Evolutionary conservation across 2,888 invertebrate species (phyloP).

Genomic region (Teleogryllus oceanicus): DNA sequence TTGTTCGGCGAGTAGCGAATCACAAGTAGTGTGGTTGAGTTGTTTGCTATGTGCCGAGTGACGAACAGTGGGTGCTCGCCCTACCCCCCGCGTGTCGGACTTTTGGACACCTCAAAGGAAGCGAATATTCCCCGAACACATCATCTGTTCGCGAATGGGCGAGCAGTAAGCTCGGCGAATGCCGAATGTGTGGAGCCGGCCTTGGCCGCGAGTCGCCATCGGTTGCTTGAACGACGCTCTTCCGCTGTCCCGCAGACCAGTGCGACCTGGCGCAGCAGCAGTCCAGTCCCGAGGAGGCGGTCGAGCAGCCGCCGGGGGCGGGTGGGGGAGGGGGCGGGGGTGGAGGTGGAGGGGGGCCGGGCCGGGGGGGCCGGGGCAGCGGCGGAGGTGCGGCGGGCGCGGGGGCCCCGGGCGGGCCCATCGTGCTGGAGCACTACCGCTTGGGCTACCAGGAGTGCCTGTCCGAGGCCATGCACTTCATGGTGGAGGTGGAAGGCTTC

Average conservation of each 20-base stretch:
- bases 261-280: slow-evolving; percentile 38
- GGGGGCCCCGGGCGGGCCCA: slow-evolving; percentile 34
- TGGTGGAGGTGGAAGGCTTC: slow-evolving; percentile 80
- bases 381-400: slow-evolving; percentile 19
- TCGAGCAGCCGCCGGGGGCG: not conserved
- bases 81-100: no score
- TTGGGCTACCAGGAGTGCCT: slow-evolving; percentile 89
- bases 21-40: no score
- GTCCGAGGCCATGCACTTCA: slow-evolving; percentile 83
- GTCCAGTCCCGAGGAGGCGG: slow-evolving; percentile 22
- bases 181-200: no score
- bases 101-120: no score
- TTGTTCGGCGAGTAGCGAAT: no score
- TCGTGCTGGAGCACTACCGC: slow-evolving; percentile 57
- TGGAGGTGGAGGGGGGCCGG: slow-evolving; percentile 24
- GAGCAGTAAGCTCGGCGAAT: no score
- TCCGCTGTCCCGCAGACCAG: not conserved
- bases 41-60: no score
- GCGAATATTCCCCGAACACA: no score
- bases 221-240: no score
- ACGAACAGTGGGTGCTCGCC: no score
- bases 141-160: no score
- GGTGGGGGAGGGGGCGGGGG: slow-evolving; percentile 35
- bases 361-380: not conserved
- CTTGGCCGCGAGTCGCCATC: no score